Percentiles rank a stretch among this genome's conserved stretches.
Evolutionary conservation across 2,113 vertebrate species (phyloP).

Genomic region (Corythornis cristatus): DNA sequence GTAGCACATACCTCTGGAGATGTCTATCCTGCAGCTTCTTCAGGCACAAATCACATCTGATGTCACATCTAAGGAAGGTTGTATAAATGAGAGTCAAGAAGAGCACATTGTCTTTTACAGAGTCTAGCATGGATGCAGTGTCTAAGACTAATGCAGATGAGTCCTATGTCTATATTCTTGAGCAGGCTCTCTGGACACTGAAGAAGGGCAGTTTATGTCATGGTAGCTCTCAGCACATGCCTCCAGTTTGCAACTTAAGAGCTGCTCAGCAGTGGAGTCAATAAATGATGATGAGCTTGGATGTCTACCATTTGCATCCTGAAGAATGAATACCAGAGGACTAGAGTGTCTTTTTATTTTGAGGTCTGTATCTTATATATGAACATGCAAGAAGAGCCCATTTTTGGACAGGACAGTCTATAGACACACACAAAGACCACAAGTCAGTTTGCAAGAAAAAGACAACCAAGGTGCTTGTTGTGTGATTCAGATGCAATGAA

Average conservation of each 20-base stretch:
- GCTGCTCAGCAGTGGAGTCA: background rate
- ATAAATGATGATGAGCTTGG: rapidly evolving
- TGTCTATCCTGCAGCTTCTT: background rate
- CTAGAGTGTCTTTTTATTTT: background rate
- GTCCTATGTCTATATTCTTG: background rate
- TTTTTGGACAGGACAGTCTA: background rate
- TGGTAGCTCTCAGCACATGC: background rate
- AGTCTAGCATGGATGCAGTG: background rate
- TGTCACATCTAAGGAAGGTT: background rate
- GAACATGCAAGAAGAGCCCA: background rate
- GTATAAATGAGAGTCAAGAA: background rate
- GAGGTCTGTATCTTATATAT: background rate
- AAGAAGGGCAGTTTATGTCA: background rate
- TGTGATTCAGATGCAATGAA: background rate
- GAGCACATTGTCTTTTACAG: background rate
- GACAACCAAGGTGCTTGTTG: rapidly evolving
- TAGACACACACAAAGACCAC: background rate
- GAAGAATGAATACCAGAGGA: background rate
- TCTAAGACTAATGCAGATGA: background rate
- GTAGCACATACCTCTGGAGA: background rate
- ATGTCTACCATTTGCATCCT: background rate
- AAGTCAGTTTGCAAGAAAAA: background rate
- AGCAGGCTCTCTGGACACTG: background rate
- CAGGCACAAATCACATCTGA: background rate
- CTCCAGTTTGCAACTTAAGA: background rate